Conservation (phyloP, 2,888 invertebrate species). For the Lapara coniferarum region DNA sequence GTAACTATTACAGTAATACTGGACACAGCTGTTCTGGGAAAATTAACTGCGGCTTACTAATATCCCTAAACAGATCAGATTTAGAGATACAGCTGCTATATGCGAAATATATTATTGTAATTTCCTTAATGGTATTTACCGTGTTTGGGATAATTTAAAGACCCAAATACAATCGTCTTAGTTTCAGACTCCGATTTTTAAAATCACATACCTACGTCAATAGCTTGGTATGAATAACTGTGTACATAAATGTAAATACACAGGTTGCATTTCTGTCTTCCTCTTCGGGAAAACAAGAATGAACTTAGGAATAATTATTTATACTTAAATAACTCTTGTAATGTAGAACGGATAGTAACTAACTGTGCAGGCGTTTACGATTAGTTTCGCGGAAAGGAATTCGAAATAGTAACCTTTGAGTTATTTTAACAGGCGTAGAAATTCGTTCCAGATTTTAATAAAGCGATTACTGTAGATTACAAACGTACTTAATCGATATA, state of each 20-base stretch:
- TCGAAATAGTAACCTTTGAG: neutral
- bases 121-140: neutral
- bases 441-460: no score
- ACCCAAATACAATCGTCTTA: no score
- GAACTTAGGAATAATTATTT: no score
- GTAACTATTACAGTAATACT: slow-evolving; percentile 44
- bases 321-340: no score
- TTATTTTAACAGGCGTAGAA: neutral
- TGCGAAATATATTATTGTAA: slow-evolving; percentile 6
- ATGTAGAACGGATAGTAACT: no score
- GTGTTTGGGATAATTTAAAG: slow-evolving; percentile 3
- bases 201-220: no score
- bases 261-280: neutral
- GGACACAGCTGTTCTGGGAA: slow-evolving; percentile 42
- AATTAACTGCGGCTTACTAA: slow-evolving; percentile 38
- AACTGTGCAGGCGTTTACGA: neutral
- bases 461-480: no score
- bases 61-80: neutral
- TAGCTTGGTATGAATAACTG: no score
- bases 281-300: no score
- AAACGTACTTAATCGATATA: no score
- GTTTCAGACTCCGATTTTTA: no score
- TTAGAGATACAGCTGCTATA: slow-evolving; percentile 1
- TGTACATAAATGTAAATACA: no score
- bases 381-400: neutral